phyloP scores from a whole-genome alignment of 2,797 vertebrate species.

The Merluccius polli region DNA sequence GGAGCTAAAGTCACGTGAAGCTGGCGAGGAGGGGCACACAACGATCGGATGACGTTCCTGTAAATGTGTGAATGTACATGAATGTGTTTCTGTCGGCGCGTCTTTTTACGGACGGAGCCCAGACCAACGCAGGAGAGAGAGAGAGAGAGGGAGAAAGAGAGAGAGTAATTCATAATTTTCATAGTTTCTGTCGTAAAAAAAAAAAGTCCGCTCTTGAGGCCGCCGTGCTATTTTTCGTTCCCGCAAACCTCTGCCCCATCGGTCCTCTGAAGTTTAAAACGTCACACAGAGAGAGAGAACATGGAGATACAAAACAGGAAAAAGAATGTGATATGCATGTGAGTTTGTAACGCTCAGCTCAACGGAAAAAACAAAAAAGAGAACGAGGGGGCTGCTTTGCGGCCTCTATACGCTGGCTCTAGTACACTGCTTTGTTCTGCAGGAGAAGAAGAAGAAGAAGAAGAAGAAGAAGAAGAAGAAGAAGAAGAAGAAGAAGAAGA shows the following conservation, averaged over 20 bases:
- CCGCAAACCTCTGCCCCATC: slow-evolving; percentile 50
- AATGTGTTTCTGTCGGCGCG: slow-evolving; percentile 52
- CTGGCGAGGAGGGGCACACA: slow-evolving; percentile 27
- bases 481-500: too few species aligned
- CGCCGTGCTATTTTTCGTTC: slow-evolving; percentile 40
- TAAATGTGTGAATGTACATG: slow-evolving; percentile 16
- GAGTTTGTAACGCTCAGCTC: slow-evolving; percentile 54
- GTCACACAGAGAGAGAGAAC: slow-evolving; percentile 50
- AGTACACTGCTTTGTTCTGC: slow-evolving; percentile 77
- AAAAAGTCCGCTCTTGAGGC: slow-evolving; percentile 56
- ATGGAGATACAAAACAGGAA: slow-evolving; percentile 37
- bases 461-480: slow-evolving; percentile 31
- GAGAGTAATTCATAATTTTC: slow-evolving; percentile 44
- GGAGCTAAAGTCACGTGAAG: slow-evolving; percentile 48
- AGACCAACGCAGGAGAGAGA: neutral
- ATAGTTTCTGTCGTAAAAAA: slow-evolving; percentile 40
- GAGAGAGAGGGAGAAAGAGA: neutral
- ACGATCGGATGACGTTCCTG: slow-evolving; percentile 30
- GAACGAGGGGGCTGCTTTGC: slow-evolving; percentile 39
- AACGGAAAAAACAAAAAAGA: slow-evolving; percentile 10
- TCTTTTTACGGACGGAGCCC: slow-evolving; percentile 45
- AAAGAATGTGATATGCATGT: slow-evolving; percentile 27
- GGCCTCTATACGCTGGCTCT: slow-evolving; percentile 73
- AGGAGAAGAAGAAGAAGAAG: slow-evolving; percentile 32
- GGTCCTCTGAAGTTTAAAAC: slow-evolving; percentile 50